These are phyloP conservation scores for Meloidogyne floridensis DNA, from an alignment of 1,140 invertebrate genomes.

Conservation along the genomic window DNA sequence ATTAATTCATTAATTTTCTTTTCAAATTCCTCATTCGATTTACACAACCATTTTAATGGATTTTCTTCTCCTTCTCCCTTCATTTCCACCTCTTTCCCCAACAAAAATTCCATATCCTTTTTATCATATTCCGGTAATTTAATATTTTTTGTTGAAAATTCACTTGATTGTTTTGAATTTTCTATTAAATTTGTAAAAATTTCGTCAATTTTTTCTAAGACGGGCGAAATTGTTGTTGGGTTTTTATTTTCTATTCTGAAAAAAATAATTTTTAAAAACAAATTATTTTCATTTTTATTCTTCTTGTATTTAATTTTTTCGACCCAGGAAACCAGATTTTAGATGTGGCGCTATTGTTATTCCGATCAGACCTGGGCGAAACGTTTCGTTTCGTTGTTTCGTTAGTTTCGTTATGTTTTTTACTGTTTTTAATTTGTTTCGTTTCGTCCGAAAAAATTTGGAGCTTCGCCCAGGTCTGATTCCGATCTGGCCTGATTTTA, in stretches of 20 bases:
- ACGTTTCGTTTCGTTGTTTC: no score
- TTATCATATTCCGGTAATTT: conserved; percentile 25
- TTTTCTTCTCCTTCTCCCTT: neutral
- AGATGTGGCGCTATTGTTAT: no score
- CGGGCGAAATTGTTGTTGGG: conserved; percentile 7
- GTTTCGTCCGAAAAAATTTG: no score
- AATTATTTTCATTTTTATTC: neutral
- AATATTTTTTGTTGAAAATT: conserved; percentile 20
- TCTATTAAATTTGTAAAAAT: conserved; percentile 18
- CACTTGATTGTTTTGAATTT: conserved; percentile 28
- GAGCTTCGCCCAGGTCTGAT: no score
- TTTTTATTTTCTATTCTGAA: conserved; percentile 5
- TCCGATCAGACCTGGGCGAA: no score
- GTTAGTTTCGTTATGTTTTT: no score
- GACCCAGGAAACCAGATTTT: no score
- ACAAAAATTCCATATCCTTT: conserved; percentile 13
- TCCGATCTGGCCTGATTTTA: no score
- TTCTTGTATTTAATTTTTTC: no score
- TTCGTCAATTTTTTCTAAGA: conserved; percentile 25
- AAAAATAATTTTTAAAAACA: conserved; percentile 11
- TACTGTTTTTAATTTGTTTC: no score
- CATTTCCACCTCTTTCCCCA: neutral
- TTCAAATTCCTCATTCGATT: conserved; percentile 26
- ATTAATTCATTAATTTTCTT: conserved; percentile 21
- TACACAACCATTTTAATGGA: conserved; percentile 21